A percentile compares a stretch with the other conserved stretches of the same genome.
phyloP scores from a whole-genome alignment of 2,113 vertebrate species.

The Atherinomorus stipes region DNA sequence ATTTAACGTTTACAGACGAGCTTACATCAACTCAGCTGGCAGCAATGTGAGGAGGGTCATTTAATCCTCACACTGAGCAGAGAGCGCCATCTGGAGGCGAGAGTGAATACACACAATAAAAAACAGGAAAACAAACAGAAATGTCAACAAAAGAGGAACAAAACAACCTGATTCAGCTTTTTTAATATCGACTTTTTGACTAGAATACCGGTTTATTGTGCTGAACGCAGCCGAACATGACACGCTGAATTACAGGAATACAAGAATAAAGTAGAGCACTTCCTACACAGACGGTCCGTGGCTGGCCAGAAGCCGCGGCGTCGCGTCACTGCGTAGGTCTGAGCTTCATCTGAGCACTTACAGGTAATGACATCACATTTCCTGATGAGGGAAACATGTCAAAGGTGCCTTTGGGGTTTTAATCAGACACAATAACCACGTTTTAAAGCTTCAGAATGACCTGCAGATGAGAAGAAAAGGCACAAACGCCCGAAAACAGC shows the following conservation, averaged over 20 bases:
- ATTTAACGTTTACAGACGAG: constrained; percentile 23
- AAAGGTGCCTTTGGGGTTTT: constrained; percentile 12
- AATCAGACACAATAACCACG: not conserved
- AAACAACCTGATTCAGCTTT: not conserved
- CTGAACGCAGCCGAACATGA: not conserved
- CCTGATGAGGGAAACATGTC: constrained; percentile 1
- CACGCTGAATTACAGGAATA: constrained; percentile 15
- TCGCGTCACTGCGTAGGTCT: not conserved
- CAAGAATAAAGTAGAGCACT: constrained; percentile 10
- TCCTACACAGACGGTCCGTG: constrained; percentile 11
- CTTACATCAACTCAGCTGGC: constrained; percentile 32
- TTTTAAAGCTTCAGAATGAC: constrained; percentile 1
- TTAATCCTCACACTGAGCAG: constrained; percentile 42
- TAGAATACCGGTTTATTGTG: constrained; percentile 4
- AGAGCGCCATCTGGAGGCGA: constrained; percentile 64
- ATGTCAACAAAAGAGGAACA: not conserved
- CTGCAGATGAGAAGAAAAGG: constrained; percentile 12
- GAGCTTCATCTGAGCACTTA: constrained; percentile 4
- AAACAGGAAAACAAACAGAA: not conserved
- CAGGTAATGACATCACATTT: not conserved
- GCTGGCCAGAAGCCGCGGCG: not conserved
- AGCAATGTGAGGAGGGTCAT: constrained; percentile 22
- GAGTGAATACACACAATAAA: constrained; percentile 7
- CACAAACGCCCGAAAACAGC: constrained; percentile 7
- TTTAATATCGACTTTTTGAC: constrained; percentile 50